Evolutionary conservation across 2,113 vertebrate genomes (phyloP).

Genomic region (Proteles cristata): DNA sequence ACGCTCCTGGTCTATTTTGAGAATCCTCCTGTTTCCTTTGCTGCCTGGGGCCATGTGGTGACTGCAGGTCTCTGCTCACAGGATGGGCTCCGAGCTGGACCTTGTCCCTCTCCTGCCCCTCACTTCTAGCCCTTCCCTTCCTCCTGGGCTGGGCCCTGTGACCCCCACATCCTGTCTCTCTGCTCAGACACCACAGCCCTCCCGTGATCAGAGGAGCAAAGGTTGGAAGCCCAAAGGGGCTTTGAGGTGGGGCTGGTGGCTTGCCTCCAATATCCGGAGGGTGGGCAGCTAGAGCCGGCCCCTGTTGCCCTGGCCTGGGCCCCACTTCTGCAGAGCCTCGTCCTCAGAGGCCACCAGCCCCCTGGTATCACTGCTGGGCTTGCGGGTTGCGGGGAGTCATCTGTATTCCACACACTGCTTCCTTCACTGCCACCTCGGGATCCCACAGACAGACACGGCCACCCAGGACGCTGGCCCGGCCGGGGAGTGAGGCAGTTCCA

Average conservation of each 20-base stretch:
- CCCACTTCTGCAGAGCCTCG: neutral
- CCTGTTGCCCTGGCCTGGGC: neutral
- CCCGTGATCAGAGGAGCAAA: neutral
- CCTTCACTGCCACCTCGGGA: neutral
- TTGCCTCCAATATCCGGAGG: neutral
- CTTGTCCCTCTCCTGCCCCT: conserved; percentile 32
- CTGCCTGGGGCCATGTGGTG: conserved; percentile 66
- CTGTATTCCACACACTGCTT: neutral
- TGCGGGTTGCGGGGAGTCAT: conserved; percentile 63
- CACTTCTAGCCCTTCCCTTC: neutral
- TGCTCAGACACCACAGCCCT: neutral
- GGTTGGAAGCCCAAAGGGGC: neutral
- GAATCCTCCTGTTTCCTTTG: conserved; percentile 74
- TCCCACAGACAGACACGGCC: neutral
- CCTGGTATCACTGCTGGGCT: neutral
- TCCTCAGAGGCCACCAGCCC: neutral
- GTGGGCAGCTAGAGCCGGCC: neutral
- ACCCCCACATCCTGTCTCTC: neutral
- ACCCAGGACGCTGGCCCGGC: rapidly evolving
- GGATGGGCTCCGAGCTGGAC: neutral
- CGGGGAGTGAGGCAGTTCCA: neutral
- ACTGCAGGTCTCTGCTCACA: conserved; percentile 39
- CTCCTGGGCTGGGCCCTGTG: neutral
- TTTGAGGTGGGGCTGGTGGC: neutral
- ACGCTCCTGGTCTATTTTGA: conserved; percentile 74